Conservation (phyloP, 2,113 vertebrate species). For the Cyanoramphus novaezelandiae region DNA sequence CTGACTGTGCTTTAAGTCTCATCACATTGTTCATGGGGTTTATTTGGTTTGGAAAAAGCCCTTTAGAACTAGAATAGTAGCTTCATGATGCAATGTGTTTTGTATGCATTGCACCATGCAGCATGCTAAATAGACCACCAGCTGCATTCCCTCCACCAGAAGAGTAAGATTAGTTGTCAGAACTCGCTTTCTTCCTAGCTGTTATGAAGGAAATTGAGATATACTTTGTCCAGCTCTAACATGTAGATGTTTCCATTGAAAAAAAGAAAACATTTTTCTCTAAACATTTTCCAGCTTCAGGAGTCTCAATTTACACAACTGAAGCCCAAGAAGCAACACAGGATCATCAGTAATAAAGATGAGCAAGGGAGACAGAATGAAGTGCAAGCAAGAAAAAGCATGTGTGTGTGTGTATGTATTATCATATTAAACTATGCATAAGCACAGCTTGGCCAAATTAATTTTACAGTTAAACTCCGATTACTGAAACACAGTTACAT, state of each 20-base stretch:
- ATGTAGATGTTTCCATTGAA: background rate
- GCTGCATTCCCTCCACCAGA: background rate
- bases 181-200: background rate
- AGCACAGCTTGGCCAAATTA: background rate
- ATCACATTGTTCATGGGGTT: background rate
- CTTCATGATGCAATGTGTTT: background rate
- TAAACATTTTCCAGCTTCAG: background rate
- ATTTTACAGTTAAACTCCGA: background rate
- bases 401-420: rapidly evolving
- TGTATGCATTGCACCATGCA: rapidly evolving
- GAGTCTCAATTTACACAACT: background rate
- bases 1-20: background rate
- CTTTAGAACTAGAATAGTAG: background rate
- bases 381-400: background rate
- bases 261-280: background rate
- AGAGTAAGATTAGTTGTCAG: background rate
- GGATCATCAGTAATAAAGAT: background rate
- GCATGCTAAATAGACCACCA: background rate
- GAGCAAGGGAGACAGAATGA: background rate
- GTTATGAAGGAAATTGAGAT: background rate
- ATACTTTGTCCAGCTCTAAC: background rate
- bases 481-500: background rate
- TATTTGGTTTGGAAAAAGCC: background rate
- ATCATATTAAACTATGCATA: background rate
- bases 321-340: background rate